Base-by-base conservation (phyloP, 2,113 vertebrate genomes). In the Anser cygnoides region DNA sequence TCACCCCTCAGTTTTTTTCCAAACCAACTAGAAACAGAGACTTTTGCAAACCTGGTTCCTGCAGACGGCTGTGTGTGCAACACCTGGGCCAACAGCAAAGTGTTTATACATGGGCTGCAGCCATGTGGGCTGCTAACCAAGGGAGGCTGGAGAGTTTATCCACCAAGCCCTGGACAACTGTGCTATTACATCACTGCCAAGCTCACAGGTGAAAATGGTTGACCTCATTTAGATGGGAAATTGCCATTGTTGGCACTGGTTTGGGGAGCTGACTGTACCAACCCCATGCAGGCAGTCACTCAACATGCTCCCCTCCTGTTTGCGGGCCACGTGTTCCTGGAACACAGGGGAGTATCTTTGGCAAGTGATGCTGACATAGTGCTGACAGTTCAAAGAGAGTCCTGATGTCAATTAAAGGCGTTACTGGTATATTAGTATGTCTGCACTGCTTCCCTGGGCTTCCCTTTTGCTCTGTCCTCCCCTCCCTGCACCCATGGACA, bases 161-260 rank as follows among this genome's bases (percentile, higher is more conserved):
- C 0, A 0, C 28, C 2, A 4, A 25, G 58, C 46, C 52, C 37
- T 62, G 55, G 29, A 41, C 46, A 46, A 41, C n/a, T 0, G 1
- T 41, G 13, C 41, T n/a, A 37, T 37, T 57, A n/a, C 35, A 31
- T 1, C 1, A 13, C 29, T 2, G 6, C 25, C 61, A 63, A 72
- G 46, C 8, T n/a, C 33, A 16, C 1, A 50, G 39, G 39, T 61
- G 33, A 55, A 50, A 66, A 58, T 6, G 5, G 11, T 8, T 41
- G 8, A 5, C 5, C 18, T 74, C 65, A n/a, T 62, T 89, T 58
- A 66, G 65, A 18, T 55, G 55, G 44, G 70, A 70, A 70, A 39
- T 13, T 23, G n/a, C 35, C 28, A 1, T 14, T 63, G 72, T 58
- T 75, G 44, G 59, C 79, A 57, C 11, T 0, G 3, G 13, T 50